Conservation (phyloP, 1,140 invertebrate genomes). For the Euura lappo region DNA sequence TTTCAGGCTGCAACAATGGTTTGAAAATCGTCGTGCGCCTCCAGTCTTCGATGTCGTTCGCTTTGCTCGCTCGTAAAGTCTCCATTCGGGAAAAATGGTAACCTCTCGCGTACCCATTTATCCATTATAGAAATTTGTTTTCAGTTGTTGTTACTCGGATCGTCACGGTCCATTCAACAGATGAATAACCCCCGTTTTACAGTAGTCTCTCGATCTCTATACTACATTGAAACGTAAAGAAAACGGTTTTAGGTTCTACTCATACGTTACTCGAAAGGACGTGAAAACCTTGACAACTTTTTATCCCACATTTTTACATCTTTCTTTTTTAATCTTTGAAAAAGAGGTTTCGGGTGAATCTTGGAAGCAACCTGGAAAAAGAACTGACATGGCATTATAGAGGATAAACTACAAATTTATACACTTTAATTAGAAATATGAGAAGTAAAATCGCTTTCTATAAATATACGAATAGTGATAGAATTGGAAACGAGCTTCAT, state of each 20-base stretch:
- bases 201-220: neutral
- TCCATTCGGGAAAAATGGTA: neutral
- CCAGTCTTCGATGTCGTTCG: no score
- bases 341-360: no score
- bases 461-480: no score
- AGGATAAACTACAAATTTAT: no score
- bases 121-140: slow-evolving; percentile 10
- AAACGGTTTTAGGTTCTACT: neutral
- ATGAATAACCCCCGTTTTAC: neutral
- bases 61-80: no score
- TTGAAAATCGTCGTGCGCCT: neutral
- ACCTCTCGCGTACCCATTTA: neutral
- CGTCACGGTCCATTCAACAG: neutral
- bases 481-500: no score
- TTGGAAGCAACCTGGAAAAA: no score
- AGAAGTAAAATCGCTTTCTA: no score
- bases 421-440: no score
- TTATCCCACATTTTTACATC: no score
- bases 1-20: neutral
- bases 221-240: neutral
- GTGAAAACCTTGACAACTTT: neutral
- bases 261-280: neutral
- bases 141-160: slow-evolving; percentile 9
- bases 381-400: no score
- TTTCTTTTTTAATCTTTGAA: no score